Evolutionary conservation across 2,888 invertebrate species (phyloP).

Genomic region (Lasioglossum lativentre): DNA sequence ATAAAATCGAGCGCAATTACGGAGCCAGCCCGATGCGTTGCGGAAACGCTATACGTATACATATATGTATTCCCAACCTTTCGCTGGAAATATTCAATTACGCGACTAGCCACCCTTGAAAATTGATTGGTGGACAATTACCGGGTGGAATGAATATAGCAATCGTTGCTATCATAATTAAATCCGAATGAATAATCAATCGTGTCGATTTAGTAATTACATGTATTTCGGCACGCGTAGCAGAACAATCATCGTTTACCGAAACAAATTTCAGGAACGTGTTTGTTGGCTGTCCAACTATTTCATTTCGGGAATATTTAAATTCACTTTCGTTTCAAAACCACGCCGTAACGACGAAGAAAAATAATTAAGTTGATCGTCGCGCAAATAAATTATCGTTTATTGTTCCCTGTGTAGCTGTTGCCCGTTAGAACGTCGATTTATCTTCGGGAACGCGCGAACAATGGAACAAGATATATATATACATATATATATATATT

Average conservation of each 20-base stretch:
- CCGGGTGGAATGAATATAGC: slow-evolving; percentile 50
- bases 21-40: not conserved
- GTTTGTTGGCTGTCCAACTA: not conserved
- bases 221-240: not conserved
- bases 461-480: slow-evolving; percentile 40
- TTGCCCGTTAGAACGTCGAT: slow-evolving; percentile 21
- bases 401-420: slow-evolving; percentile 31
- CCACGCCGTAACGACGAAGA: too few relatives aligned
- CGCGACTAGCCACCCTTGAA: slow-evolving; percentile 39
- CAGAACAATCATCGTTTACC: not conserved
- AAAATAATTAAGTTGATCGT: not conserved
- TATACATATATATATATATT: too few relatives aligned
- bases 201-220: slow-evolving; percentile 17
- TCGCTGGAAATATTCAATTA: slow-evolving; percentile 55
- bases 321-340: not conserved
- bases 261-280: not conserved
- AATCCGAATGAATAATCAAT: slow-evolving; percentile 2
- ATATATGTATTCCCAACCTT: slow-evolving; percentile 5
- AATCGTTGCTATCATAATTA: slow-evolving; percentile 35
- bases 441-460: slow-evolving; percentile 31
- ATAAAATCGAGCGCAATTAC: slow-evolving; percentile 25
- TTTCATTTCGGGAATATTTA: not conserved
- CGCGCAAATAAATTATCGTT: slow-evolving; percentile 30
- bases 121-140: slow-evolving; percentile 59
- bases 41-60: slow-evolving; percentile 20